These are phyloP conservation scores for Gandaritis pyraliata DNA, from an alignment of 2,888 invertebrate species.

Conservation along the genomic window DNA sequence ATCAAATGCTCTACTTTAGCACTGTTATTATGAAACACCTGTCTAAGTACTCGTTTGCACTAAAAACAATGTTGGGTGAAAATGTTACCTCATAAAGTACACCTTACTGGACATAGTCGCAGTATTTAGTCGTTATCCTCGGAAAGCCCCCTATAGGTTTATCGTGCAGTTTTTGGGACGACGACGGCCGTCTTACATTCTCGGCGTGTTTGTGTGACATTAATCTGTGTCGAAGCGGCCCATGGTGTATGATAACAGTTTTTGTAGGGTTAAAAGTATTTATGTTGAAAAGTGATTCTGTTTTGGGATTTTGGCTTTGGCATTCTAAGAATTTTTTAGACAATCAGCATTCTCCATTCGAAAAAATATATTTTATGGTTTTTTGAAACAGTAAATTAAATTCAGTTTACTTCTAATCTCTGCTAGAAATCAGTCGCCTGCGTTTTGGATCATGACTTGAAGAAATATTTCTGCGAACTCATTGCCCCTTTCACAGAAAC, in stretches of 20 bases:
- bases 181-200: constrained; percentile 52
- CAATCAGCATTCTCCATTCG: no score
- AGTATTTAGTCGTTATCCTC: constrained; percentile 15
- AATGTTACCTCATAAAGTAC: neutral
- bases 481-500: constrained; percentile 26
- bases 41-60: no score
- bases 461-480: constrained; percentile 26
- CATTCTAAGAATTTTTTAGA: no score
- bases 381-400: constrained; percentile 1
- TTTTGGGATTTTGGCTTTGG: no score
- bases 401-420: constrained; percentile 18
- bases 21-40: no score
- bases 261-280: neutral
- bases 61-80: neutral
- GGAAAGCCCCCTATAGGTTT: constrained; percentile 18
- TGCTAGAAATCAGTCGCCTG: constrained; percentile 23
- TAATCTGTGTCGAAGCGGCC: constrained; percentile 49
- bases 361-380: no score
- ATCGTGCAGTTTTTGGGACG: constrained; percentile 51
- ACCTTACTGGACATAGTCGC: neutral
- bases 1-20: no score
- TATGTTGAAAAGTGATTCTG: neutral
- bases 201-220: constrained; percentile 52
- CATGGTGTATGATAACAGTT: neutral
- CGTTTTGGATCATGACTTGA: constrained; percentile 20